Conservation (phyloP, 1,140 invertebrate genomes). For the Drosophila pseudoobscura region DNA sequence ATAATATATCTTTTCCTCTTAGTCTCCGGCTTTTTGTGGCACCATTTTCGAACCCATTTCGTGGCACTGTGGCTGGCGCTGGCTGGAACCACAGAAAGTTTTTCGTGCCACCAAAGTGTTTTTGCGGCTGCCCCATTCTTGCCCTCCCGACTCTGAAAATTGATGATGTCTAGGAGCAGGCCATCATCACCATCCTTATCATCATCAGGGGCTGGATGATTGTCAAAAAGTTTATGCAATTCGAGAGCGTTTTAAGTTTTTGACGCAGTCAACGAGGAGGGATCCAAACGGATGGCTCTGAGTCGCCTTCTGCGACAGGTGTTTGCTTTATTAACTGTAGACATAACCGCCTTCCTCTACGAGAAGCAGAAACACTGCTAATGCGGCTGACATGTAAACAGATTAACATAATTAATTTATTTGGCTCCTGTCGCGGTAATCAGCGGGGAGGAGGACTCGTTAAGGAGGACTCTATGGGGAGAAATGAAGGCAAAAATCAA, state of each 20-base stretch:
- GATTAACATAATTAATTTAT: conserved; percentile 82
- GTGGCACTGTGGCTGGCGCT: conserved; percentile 46
- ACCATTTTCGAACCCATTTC: too few relatives aligned
- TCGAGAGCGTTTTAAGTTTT: conserved; percentile 49
- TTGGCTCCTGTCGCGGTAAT: conserved; percentile 31
- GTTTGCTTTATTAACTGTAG: conserved; percentile 73
- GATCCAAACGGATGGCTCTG: neutral
- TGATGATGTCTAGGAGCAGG: conserved; percentile 66
- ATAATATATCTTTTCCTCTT: too few relatives aligned
- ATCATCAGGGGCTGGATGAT: conserved; percentile 42
- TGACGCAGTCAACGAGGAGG: conserved; percentile 35
- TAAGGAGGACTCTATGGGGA: too few relatives aligned
- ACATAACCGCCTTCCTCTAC: too few relatives aligned
- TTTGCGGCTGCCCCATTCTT: conserved; percentile 25
- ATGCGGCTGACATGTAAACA: conserved; percentile 67
- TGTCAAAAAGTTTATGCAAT: conserved; percentile 48
- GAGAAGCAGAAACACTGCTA: too few relatives aligned
- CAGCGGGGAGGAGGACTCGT: too few relatives aligned
- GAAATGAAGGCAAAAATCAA: too few relatives aligned
- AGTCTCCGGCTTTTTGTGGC: neutral
- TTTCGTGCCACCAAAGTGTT: conserved; percentile 65
- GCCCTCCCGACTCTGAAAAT: conserved; percentile 34
- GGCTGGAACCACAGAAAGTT: conserved; percentile 52
- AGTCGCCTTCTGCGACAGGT: conserved; percentile 54
- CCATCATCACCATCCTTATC: conserved; percentile 4